Evolutionary conservation across 2,888 invertebrate species (phyloP), one percentile per base, ranked within the genome.

Genomic region (Dichetophora obliterata): DNA sequence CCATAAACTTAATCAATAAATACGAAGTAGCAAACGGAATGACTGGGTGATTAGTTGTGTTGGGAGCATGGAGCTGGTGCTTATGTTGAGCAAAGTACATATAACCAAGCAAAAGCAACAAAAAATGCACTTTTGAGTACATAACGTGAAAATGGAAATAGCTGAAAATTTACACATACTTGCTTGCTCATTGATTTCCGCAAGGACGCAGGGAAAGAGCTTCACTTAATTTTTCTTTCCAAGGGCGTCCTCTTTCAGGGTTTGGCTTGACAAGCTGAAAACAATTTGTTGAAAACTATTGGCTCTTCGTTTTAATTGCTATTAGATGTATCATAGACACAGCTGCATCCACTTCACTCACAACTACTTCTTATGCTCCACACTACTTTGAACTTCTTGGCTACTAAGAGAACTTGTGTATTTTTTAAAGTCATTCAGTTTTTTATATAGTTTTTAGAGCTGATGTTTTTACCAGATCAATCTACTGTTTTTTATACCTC

Each of bases 1-100:
- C 43, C 43, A 43, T 43, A 43, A 61, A 27, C 22, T 61, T 27
- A 61, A 61, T 61, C 59, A 61, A 61, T 61, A 61, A 61, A 61
- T 9, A 27, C 27, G 59, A 61, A 16, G 59, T 61, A 22, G 54
- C n/a, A 54, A 54, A 8, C 8, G 19, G 27, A 9, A 9, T 24
- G 24, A 3, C 8, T 61, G 22, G 22, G 5, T 43, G 43, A 43
- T 24, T 5, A 27, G 27, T 14, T 27, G 5, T 5, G 24, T 5
- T 24, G 27, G 27, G 24, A 27, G 59, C 27, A 16, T 24, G 31
- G 5, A 24, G 27, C 5, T 61, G 22, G 27, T 43, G 31, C 3
- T 43, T 11, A 43, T n/a, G 11, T 43, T 43, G 11, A 43, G 11
- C 43, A 43, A 43, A 43, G 43, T 43, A n/a, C n/a, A n/a, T n/a